These are phyloP conservation scores for Brienomyrus brachyistius DNA, from an alignment of 2,113 vertebrate genomes.

Conservation along the genomic window DNA sequence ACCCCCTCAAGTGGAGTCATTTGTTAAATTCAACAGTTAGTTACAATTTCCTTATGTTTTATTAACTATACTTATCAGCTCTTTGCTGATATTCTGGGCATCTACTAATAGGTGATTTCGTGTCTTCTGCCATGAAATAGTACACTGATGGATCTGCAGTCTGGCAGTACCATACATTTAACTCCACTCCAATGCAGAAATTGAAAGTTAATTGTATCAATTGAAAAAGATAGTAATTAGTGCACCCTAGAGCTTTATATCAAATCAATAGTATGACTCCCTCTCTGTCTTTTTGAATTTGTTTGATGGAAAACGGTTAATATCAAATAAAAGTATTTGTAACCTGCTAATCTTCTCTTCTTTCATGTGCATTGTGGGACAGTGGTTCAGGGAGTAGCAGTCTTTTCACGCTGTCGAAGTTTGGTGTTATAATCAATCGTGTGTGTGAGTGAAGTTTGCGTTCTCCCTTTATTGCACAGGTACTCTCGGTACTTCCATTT, in stretches of 20 bases:
- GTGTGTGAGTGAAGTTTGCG: not conserved
- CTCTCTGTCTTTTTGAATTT: not conserved
- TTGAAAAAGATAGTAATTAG: not conserved
- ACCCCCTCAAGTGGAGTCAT: not conserved
- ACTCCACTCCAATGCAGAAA: not conserved
- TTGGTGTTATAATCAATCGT: not conserved
- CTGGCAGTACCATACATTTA: not conserved
- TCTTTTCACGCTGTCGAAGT: not conserved
- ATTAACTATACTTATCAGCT: slow-evolving; percentile 27
- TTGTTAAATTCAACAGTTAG: slow-evolving; percentile 17
- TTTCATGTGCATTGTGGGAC: not conserved
- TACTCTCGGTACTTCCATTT: not conserved
- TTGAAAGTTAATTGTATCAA: not conserved
- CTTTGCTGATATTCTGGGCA: not conserved
- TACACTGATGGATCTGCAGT: not conserved
- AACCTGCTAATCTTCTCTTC: not conserved
- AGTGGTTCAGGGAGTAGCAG: not conserved
- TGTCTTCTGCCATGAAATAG: not conserved
- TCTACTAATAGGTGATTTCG: not conserved
- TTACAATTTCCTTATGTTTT: slow-evolving; percentile 34
- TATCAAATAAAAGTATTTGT: not conserved
- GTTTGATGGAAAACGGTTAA: not conserved
- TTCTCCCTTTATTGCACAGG: not conserved
- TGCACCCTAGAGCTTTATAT: not conserved
- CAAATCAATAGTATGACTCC: not conserved